phyloP scores from a whole-genome alignment of 2,888 invertebrate species.

The Ditula angustiorana region DNA sequence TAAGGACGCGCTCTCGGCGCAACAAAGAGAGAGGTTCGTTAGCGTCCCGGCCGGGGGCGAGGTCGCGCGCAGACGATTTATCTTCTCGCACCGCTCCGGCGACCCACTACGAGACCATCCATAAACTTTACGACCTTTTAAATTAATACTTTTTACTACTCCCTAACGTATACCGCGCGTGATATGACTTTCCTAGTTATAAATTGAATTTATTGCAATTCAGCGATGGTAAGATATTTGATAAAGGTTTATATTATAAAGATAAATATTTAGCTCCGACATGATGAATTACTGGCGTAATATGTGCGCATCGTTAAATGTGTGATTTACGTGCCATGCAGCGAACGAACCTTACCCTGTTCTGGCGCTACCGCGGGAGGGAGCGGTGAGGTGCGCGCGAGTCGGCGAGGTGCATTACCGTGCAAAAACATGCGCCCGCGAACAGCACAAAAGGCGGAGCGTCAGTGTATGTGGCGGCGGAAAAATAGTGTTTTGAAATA shows the following conservation, averaged over 20 bases:
- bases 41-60: conserved; percentile 73
- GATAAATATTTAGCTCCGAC: conserved; percentile 58
- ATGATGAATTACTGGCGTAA: conserved; percentile 65
- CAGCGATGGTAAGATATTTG: conserved; percentile 42
- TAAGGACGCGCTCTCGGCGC: conserved; percentile 60
- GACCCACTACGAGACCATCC: conserved; percentile 52
- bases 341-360: conserved; percentile 67
- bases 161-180: conserved; percentile 42
- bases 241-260: conserved; percentile 52
- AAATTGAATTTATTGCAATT: conserved; percentile 45
- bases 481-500: conserved; percentile 75
- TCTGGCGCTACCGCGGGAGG: conserved; percentile 53
- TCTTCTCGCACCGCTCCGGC: conserved; percentile 61
- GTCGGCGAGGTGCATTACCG: conserved; percentile 63
- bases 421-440: conserved; percentile 53
- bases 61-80: conserved; percentile 73
- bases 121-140: conserved; percentile 58
- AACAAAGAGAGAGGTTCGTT: conserved; percentile 79
- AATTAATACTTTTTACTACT: conserved; percentile 49
- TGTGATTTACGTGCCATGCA: conserved; percentile 70
- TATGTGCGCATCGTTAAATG: conserved; percentile 76
- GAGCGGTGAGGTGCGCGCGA: conserved; percentile 49
- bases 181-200: conserved; percentile 45
- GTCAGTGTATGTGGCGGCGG: conserved; percentile 71
- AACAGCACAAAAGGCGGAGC: conserved; percentile 56